phyloP scores from a whole-genome alignment of 2,888 invertebrate species.

The Anodontia alba region DNA sequence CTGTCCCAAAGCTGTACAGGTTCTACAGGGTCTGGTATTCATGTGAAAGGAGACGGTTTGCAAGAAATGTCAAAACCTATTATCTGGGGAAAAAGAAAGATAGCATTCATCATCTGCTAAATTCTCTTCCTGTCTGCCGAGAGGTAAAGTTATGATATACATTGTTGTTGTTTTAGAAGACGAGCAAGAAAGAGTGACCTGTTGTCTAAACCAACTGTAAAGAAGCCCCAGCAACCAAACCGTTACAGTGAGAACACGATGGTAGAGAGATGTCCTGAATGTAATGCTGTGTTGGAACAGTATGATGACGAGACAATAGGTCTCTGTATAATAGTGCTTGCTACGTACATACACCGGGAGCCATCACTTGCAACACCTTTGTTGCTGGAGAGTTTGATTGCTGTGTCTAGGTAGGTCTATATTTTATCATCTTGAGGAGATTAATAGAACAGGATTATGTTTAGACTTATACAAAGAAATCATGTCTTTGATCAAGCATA shows the following conservation, averaged over 20 bases:
- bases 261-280: conserved; percentile 91
- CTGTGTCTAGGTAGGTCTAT: conserved; percentile 91
- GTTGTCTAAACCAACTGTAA: conserved; percentile 68
- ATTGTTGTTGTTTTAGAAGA: conserved; percentile 47
- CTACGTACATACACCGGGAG: conserved; percentile 98
- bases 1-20: too few species aligned
- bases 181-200: conserved; percentile 78
- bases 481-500: not conserved
- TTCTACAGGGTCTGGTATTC: too few species aligned
- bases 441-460: too few species aligned
- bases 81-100: too few species aligned
- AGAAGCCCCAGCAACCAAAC: conserved; percentile 65
- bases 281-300: conserved; percentile 89
- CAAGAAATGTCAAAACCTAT: too few species aligned
- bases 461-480: not conserved
- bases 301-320: conserved; percentile 99
- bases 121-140: too few species aligned
- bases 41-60: too few species aligned
- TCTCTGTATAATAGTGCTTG: conserved; percentile 95
- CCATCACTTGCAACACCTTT: conserved; percentile 96
- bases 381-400: conserved; percentile 94
- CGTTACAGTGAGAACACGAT: conserved; percentile 78
- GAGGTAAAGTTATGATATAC: too few species aligned
- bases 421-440: too few species aligned
- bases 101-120: too few species aligned